phyloP scores from a whole-genome alignment of 2,888 invertebrate genomes.

The Rosalia funebris region DNA sequence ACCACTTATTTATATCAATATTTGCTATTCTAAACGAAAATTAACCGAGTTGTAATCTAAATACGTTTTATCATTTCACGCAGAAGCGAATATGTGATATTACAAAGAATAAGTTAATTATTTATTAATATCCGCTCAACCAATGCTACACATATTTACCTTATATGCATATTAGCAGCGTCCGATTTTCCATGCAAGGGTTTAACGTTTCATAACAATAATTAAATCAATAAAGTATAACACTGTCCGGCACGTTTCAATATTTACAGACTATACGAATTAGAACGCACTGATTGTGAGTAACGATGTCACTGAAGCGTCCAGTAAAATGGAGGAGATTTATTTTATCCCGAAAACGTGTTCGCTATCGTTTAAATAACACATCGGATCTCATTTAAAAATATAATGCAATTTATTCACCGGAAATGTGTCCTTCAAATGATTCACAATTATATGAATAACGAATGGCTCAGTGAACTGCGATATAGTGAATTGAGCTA shows the following conservation, averaged over 20 bases:
- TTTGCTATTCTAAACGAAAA: too few relatives aligned
- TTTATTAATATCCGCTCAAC: too few relatives aligned
- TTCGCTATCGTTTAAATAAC: background rate
- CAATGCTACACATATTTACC: too few relatives aligned
- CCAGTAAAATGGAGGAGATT: constrained; percentile 1
- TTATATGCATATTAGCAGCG: background rate
- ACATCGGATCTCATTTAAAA: constrained; percentile 5
- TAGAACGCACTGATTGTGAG: too few relatives aligned
- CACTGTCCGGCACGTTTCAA: background rate
- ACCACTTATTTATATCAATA: too few relatives aligned
- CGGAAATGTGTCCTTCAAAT: constrained; percentile 9
- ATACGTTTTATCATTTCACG: too few relatives aligned
- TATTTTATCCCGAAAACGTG: background rate
- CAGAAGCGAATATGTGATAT: too few relatives aligned
- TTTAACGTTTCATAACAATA: background rate
- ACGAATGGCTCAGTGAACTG: background rate
- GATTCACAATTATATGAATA: background rate
- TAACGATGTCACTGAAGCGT: background rate
- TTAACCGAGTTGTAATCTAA: too few relatives aligned
- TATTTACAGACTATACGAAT: background rate
- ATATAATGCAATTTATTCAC: constrained; percentile 6
- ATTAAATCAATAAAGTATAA: too few relatives aligned
- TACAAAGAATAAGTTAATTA: too few relatives aligned
- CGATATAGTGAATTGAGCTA: too few relatives aligned
- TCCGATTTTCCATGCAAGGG: background rate